Percentiles rank a stretch among this genome's conserved stretches.
These are phyloP conservation scores for Centropus bengalensis DNA, from an alignment of 2,113 vertebrate species.

Conservation along the genomic window DNA sequence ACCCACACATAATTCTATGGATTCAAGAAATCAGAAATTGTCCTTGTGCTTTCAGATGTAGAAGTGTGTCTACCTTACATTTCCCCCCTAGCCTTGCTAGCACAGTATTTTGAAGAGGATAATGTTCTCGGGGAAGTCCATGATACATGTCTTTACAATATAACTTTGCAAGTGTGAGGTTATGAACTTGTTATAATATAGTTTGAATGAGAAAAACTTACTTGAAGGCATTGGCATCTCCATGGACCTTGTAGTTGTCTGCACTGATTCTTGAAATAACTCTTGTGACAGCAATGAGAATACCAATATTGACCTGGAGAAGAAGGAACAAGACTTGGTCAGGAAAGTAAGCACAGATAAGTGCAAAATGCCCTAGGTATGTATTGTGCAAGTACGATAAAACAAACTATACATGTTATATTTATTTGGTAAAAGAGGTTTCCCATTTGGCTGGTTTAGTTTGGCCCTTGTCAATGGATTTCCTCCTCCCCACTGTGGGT, in stretches of 20 bases:
- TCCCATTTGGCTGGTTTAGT: fast-evolving
- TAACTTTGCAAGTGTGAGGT: fast-evolving
- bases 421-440: background rate
- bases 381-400: fast-evolving
- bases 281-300: conserved; percentile 92
- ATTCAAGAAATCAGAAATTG: background rate
- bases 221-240: conserved; percentile 93
- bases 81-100: background rate
- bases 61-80: background rate
- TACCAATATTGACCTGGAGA: conserved; percentile 90
- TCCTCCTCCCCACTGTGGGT: background rate
- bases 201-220: conserved; percentile 68
- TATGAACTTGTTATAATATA: background rate
- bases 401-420: fast-evolving
- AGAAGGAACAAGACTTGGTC: background rate
- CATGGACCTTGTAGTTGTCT: conserved; percentile 91
- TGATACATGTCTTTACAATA: background rate
- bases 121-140: background rate
- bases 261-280: conserved; percentile 95
- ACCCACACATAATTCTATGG: background rate
- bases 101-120: background rate
- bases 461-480: background rate
- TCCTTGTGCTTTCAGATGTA: background rate
- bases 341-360: background rate
- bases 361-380: background rate